phyloP scores from a whole-genome alignment of 2,113 vertebrate genomes.

The Setophaga coronata region DNA sequence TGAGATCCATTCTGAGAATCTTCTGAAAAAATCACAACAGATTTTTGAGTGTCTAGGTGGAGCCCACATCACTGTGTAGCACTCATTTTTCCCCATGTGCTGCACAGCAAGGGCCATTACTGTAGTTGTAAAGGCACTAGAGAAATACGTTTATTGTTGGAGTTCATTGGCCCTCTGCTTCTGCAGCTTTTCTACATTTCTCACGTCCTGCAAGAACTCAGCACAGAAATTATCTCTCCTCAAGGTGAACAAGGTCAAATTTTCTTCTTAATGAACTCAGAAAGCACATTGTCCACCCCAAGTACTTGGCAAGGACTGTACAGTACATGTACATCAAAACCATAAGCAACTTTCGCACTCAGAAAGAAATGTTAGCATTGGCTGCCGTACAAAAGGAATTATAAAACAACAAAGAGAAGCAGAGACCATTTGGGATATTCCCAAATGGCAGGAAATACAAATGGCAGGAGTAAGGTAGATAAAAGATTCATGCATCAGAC shows the following conservation, averaged over 20 bases:
- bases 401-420: not conserved
- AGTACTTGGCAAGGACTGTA: not conserved
- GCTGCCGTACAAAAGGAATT: not conserved
- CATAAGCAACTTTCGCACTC: not conserved
- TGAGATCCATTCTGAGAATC: not conserved
- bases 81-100: not conserved
- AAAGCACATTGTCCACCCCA: not conserved
- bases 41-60: not conserved
- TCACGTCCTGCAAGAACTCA: not conserved
- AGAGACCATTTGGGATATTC: not conserved
- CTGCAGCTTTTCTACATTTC: not conserved
- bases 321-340: not conserved
- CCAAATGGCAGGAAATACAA: slow-evolving; percentile 7
- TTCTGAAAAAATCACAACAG: not conserved
- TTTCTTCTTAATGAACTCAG: not conserved
- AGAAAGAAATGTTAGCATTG: not conserved
- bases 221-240: not conserved
- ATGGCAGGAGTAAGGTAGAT: not conserved
- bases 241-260: not conserved
- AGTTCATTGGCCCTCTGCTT: not conserved
- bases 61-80: not conserved
- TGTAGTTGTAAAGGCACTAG: not conserved
- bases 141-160: not conserved
- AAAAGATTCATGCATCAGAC: not conserved
- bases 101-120: not conserved